Conservation (phyloP, 1,140 invertebrate species). For the Nebria ingens region DNA sequence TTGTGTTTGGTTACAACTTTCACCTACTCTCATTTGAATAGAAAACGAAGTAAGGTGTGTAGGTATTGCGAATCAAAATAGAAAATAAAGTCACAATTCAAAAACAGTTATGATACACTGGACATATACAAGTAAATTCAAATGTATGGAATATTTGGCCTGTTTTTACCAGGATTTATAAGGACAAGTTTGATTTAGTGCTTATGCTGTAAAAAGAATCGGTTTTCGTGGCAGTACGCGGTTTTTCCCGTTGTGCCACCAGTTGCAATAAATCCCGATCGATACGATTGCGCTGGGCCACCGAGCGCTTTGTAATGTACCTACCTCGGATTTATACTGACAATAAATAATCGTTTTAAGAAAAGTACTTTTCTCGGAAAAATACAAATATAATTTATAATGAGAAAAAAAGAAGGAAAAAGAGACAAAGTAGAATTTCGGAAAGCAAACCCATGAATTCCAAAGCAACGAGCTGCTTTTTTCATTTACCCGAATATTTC, state of each 20-base stretch:
- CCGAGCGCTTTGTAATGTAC: background rate
- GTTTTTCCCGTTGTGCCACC: background rate
- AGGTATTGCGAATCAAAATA: too few species aligned
- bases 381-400: constrained; percentile 6
- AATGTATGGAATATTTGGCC: too few species aligned
- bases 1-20: too few species aligned
- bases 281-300: background rate
- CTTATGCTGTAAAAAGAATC: too few species aligned
- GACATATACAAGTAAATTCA: too few species aligned
- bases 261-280: constrained; percentile 3
- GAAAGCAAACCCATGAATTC: background rate
- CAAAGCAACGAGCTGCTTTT: background rate
- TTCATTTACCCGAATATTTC: constrained; percentile 4
- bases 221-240: background rate
- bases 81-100: too few species aligned
- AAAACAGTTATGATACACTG: too few species aligned
- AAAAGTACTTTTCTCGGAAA: constrained; percentile 2
- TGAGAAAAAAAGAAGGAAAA: constrained; percentile 9
- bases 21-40: too few species aligned
- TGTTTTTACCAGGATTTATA: too few species aligned
- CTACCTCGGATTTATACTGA: background rate
- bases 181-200: too few species aligned
- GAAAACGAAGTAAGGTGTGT: too few species aligned
- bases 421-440: background rate
- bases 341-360: constrained; percentile 6